Evolutionary conservation across 2,888 invertebrate genomes (phyloP).

Genomic region (Teleogryllus oceanicus): DNA sequence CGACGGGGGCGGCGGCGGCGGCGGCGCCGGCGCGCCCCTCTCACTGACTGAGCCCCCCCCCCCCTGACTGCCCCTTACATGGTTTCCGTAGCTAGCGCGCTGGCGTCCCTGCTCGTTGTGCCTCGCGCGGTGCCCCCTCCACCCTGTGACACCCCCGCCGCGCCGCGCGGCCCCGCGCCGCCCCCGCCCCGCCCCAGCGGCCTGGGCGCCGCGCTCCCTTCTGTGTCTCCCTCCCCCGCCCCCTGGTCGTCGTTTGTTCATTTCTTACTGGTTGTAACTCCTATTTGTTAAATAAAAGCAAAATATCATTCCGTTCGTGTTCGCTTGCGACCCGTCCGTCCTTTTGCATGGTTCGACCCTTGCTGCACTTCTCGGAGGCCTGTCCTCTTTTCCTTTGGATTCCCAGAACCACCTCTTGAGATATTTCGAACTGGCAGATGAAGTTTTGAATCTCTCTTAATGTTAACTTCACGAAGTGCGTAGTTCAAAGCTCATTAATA

Average conservation of each 20-base stretch:
- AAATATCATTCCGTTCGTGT: background rate
- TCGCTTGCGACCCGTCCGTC: background rate
- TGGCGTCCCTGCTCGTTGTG: background rate
- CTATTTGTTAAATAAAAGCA: conserved; percentile 9
- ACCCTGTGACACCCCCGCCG: background rate
- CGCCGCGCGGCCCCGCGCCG: background rate
- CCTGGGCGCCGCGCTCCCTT: background rate
- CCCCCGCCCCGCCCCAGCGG: background rate
- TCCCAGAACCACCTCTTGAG: no score
- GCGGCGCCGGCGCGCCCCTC: background rate
- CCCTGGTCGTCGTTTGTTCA: conserved; percentile 4
- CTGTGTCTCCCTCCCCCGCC: background rate
- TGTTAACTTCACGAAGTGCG: no score
- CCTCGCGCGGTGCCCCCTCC: background rate
- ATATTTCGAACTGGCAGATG: no score
- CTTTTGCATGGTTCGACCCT: no score
- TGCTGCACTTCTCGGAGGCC: no score
- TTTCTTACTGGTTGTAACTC: conserved; percentile 9
- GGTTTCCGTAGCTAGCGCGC: background rate
- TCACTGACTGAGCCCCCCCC: background rate
- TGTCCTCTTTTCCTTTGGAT: no score
- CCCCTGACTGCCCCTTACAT: background rate
- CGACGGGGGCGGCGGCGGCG: no score
- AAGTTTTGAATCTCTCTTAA: no score
- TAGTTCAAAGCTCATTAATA: no score